These are phyloP conservation scores for Leucophenga varia DNA, from an alignment of 1,140 invertebrate species.

Conservation along the genomic window DNA sequence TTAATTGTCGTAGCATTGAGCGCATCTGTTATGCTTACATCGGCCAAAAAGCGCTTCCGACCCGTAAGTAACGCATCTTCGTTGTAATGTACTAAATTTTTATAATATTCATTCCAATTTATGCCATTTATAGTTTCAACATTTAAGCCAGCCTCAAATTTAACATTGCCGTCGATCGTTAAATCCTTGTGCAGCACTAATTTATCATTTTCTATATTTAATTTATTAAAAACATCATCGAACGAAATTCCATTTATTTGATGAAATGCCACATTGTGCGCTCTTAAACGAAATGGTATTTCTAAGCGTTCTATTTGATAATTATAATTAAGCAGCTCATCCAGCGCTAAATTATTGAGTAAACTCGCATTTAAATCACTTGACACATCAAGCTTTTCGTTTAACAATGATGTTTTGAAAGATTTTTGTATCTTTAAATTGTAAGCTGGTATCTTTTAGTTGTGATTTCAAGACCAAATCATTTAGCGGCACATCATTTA, in stretches of 20 bases:
- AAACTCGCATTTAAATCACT: slow-evolving; percentile 9
- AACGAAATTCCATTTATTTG: slow-evolving; percentile 36
- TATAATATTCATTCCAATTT: slow-evolving; percentile 21
- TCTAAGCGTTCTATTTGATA: slow-evolving; percentile 29
- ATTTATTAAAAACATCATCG: slow-evolving; percentile 27
- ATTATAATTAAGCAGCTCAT: slow-evolving; percentile 24
- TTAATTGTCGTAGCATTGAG: slow-evolving; percentile 23
- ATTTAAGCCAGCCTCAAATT: slow-evolving; percentile 25
- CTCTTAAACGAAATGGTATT: slow-evolving; percentile 11
- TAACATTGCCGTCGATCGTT: slow-evolving; percentile 40
- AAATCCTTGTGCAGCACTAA: slow-evolving; percentile 40
- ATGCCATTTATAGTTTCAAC: slow-evolving; percentile 30
- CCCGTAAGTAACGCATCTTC: slow-evolving; percentile 25
- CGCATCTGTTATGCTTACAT: slow-evolving; percentile 25
- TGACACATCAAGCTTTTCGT: slow-evolving; percentile 9
- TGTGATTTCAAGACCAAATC: slow-evolving; percentile 26
- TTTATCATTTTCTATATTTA: slow-evolving; percentile 12
- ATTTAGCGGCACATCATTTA: slow-evolving; percentile 22
- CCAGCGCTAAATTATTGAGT: slow-evolving; percentile 26
- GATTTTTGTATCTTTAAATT: slow-evolving; percentile 19
- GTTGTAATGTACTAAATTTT: slow-evolving; percentile 20
- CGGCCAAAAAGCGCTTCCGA: slow-evolving; percentile 21
- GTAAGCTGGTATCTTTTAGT: neutral
- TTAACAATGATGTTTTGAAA: slow-evolving; percentile 19
- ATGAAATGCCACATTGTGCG: slow-evolving; percentile 26